These are phyloP conservation scores for Crypturellus tataupa DNA, from an alignment of 2,797 vertebrate genomes.

Conservation along the genomic window DNA sequence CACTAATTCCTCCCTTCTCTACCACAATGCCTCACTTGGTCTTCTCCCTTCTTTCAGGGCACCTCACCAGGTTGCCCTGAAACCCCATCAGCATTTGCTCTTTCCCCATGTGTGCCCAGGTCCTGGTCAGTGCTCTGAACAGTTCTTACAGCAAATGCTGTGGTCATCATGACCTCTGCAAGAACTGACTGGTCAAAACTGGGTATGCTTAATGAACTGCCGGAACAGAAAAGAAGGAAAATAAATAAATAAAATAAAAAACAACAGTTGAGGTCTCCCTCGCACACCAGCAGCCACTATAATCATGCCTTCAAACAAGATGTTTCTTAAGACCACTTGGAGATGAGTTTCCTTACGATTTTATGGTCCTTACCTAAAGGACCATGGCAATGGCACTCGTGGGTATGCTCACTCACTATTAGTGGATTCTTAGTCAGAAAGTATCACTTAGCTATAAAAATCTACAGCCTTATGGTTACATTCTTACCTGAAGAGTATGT, in stretches of 20 bases:
- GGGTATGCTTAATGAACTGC: not conserved
- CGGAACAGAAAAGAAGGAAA: no score
- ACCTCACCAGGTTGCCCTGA: no score
- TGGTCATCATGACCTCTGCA: not conserved
- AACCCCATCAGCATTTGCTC: no score
- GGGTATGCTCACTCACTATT: not conserved
- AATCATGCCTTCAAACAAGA: slow-evolving; percentile 32
- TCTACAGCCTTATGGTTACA: not conserved
- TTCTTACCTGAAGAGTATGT: not conserved
- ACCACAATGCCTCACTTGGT: not conserved
- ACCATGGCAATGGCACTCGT: not conserved
- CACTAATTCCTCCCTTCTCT: not conserved
- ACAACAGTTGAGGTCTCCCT: not conserved
- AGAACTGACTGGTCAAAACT: not conserved
- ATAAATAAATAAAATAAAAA: no score
- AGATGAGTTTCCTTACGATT: not conserved
- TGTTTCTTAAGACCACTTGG: slow-evolving; percentile 13
- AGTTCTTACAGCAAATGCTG: not conserved
- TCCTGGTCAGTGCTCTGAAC: no score
- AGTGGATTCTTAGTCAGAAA: not conserved
- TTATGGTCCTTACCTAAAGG: not conserved
- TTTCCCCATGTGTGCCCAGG: no score
- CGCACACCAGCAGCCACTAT: not conserved
- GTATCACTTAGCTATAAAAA: slow-evolving; percentile 12
- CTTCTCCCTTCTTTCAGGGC: not conserved